Base-by-base conservation (phyloP, 2,888 invertebrate genomes). In the Sarcophaga rosellei region DNA sequence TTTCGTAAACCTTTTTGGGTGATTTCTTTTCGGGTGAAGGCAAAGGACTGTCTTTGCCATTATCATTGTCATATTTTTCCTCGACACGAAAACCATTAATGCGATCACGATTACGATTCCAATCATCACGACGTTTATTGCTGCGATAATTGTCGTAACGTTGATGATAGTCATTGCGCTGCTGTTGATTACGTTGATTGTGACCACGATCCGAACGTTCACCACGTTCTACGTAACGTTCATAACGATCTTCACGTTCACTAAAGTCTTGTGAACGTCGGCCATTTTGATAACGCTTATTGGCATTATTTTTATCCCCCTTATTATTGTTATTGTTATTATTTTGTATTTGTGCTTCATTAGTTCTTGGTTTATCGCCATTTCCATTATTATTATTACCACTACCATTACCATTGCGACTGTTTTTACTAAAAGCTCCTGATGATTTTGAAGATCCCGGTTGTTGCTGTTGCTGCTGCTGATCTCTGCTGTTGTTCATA, bases 41-140 rank as follows among this genome's bases (percentile, higher is more conserved):
- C 63, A 90, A 88, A 0, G 91, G 91, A 78, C 91, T 92, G 45
- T 91, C 92, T n/a, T 91, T 92, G 76, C 90, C 92, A 65, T 91
- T 92, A 75, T 92, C 92, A 47, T 90, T 82, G n/a, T 88, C 88
- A 74, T 88, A 88, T 80, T 90, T 90, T 57, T 90, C 89, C 21
- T 92, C 92, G 0, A 91, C 92, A 5, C 92, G 89, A 88, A 89
- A 92, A 0, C 92, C 92, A 85, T 92, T 93, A 57, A 91, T 90
- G 23, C 91, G 91, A 85, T 93, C 93, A 10, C 93, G 90, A 87
- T 92, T 92, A 8, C 92, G 90, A 87, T 92, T 92, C 93, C 93
- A 93, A 83, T 92, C 92, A 66, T 93, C 92, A 23, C 92, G 90
- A 0, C 92, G 89, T 65, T 93, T 93, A 47, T 91, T 92, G 75